Base-by-base conservation (phyloP, 2,888 invertebrate species). In the Timandra comae region DNA sequence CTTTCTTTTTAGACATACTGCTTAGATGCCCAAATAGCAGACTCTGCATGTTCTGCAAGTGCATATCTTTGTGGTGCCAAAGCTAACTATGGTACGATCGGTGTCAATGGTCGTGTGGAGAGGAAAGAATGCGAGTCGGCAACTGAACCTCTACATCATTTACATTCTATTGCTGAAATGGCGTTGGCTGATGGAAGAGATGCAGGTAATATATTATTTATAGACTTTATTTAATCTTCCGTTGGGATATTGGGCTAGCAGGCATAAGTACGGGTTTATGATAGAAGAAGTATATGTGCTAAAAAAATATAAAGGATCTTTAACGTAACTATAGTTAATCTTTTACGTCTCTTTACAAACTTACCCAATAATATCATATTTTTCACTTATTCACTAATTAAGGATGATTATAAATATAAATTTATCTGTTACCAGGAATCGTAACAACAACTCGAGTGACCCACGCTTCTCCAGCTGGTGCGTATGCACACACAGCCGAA, bases 361-460 rank as follows among this genome's bases (percentile, higher is more conserved):
- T n/a, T n/a, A n/a, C n/a, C n/a, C n/a, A n/a, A n/a, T n/a, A n/a
- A n/a, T n/a, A n/a, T n/a, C n/a, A n/a, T n/a, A n/a, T n/a, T n/a
- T n/a, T n/a, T n/a, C n/a, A n/a, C n/a, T n/a, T n/a, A n/a, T n/a
- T n/a, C n/a, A n/a, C n/a, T n/a, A n/a, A n/a, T n/a, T n/a, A n/a
- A n/a, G n/a, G n/a, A 16, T 16, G 4, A 16, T 16, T 5, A 16
- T 16, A 16, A 16, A 16, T 5, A 1, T 16, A 16, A 16, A 5
- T 6, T 16, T 10, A n/a, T 22, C n/a, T 5, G 7, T 22, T 7
- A 1, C 29, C 56, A 71, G 91, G 91, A 1, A 67, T 91, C n/a
- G 93, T 94, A 11, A 95, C 94, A 6, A 93, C 91, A 1, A 91
- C 93, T 0, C 85, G 93, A 33, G 88, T 94, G 1, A 94, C 94